Base-by-base conservation (phyloP, 2,113 vertebrate genomes). In the Emberiza fucata region DNA sequence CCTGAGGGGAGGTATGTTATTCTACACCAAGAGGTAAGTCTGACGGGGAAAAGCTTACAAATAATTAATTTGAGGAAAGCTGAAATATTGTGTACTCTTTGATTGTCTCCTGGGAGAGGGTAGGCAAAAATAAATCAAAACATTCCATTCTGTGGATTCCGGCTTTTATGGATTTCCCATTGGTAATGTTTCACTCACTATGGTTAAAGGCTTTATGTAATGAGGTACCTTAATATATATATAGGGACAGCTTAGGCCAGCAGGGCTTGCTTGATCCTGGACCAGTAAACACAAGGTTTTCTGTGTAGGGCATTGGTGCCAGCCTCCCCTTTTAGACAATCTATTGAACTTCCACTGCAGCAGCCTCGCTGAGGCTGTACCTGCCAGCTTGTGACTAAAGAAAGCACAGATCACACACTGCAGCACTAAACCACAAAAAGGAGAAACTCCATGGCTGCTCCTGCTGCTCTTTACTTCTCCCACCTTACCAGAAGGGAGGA, bases 131-230 rank as follows among this genome's bases (percentile, higher is more conserved):
- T 44, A 96, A 84, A 92, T 80, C 31, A 75, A 64, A 59, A 73
- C 56, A 88, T 92, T 94, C 76, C 70, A 25, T 42, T 65, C 65
- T 27, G 29, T 24, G 90, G 64, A 64, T 92, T 96, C 86, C 8
- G 11, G 19, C 64, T 64, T 87, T 71, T 91, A 96, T 89, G 93
- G 83, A 89, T 84, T 96, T 96, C 85, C 75, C 65, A 76, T 73
- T 79, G 92, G 81, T 92, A 84, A 69, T 85, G 68, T 70, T 94
- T 95, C 75, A 48, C 60, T 91, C 40, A 50, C 86, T 82, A 71
- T 11, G 44, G 70, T 73, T 88, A 86, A 93, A 44, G 64, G 63
- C 65, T 88, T 73, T 57, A 48, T 92, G 53, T 51, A 79, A 85
- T 84, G 81, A 80, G 93, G 44, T 84, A 94, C 47, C 60, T 83